These are phyloP conservation scores for Zonitis immaculata DNA, from an alignment of 2,888 invertebrate genomes.

Conservation along the genomic window DNA sequence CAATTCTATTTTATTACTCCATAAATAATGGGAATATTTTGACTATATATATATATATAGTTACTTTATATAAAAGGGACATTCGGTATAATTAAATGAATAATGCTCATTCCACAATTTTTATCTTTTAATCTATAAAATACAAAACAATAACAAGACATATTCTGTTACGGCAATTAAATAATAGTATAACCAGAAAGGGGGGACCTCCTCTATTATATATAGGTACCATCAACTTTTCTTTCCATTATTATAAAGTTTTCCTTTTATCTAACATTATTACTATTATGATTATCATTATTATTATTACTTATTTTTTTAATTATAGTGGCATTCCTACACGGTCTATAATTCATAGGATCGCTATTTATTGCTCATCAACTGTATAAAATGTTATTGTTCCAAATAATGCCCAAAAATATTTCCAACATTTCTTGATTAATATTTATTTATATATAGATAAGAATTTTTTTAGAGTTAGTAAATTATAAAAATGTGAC, in stretches of 20 bases:
- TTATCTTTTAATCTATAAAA: slow-evolving; percentile 28
- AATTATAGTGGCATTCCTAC: slow-evolving; percentile 40
- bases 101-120: slow-evolving; percentile 20
- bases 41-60: too few species aligned
- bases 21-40: too few species aligned
- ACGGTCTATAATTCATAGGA: slow-evolving; percentile 32
- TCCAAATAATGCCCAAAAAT: not conserved
- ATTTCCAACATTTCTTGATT: too few species aligned
- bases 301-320: slow-evolving; percentile 17
- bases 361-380: not conserved
- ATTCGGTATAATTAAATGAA: too few species aligned
- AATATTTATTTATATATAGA: too few species aligned
- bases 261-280: not conserved
- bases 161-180: slow-evolving; percentile 43
- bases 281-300: not conserved
- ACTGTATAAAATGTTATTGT: not conserved
- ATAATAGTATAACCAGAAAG: slow-evolving; percentile 25
- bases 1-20: too few species aligned
- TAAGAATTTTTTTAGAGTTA: too few species aligned
- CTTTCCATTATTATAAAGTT: too few species aligned
- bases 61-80: too few species aligned
- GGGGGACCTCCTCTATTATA: too few species aligned
- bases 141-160: slow-evolving; percentile 26
- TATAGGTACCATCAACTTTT: not conserved
- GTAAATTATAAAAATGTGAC: too few species aligned